phyloP scores from a whole-genome alignment of 2,888 invertebrate genomes.

The Acronicta alni region DNA sequence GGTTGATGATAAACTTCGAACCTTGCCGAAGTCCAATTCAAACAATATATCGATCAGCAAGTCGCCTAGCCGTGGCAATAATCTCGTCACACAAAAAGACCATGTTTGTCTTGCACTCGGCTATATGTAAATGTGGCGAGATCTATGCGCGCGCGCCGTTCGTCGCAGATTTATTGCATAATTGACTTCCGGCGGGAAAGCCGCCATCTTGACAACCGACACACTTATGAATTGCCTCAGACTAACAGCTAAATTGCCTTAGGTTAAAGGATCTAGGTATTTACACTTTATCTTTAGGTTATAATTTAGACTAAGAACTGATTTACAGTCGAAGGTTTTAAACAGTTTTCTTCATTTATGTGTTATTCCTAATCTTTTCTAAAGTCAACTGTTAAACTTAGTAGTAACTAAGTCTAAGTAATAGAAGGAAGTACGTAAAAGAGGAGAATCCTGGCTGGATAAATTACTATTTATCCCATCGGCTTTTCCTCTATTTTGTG shows the following conservation, averaged over 20 bases:
- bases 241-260: constrained; percentile 39
- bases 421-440: too few species aligned
- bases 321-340: not conserved
- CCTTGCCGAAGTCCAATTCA: constrained; percentile 5
- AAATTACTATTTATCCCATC: too few species aligned
- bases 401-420: too few species aligned
- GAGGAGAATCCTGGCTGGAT: too few species aligned
- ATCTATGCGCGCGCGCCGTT: constrained; percentile 60
- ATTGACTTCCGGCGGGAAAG: constrained; percentile 68
- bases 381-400: too few species aligned
- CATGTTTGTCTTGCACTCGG: constrained; percentile 38
- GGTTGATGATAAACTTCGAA: constrained; percentile 4
- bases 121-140: constrained; percentile 58
- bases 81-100: constrained; percentile 35
- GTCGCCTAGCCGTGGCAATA: constrained; percentile 30
- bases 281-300: constrained; percentile 12
- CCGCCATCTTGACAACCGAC: constrained; percentile 58
- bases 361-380: too few species aligned
- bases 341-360: not conserved
- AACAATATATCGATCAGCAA: constrained; percentile 38
- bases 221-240: constrained; percentile 47
- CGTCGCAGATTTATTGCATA: constrained; percentile 68
- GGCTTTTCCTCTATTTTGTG: too few species aligned
- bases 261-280: constrained; percentile 14
- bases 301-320: not conserved